Conservation (phyloP, 2,113 vertebrate species). For the Struthio camelus region DNA sequence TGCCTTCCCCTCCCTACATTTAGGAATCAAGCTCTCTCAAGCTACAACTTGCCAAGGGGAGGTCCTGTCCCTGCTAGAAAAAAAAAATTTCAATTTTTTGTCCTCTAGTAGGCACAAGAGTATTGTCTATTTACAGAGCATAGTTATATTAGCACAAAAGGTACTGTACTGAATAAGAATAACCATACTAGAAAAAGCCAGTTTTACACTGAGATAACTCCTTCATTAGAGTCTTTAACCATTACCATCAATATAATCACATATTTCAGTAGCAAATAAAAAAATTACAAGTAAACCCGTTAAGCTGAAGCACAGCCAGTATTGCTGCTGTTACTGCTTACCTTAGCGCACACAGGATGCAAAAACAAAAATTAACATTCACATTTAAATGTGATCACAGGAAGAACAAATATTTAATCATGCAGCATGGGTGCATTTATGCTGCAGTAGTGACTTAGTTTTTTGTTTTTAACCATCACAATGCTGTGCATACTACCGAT, state of each 20-base stretch:
- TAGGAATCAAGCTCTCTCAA: background rate
- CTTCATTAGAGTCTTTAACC: background rate
- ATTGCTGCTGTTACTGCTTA: background rate
- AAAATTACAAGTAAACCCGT: background rate
- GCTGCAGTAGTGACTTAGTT: background rate
- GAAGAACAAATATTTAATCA: background rate
- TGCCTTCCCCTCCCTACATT: background rate
- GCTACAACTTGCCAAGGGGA: background rate
- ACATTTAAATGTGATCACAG: background rate
- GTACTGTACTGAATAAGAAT: background rate
- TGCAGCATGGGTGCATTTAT: background rate
- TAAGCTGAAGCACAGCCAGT: background rate
- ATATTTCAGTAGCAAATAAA: background rate
- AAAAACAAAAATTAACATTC: background rate
- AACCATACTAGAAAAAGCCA: background rate
- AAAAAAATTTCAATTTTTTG: background rate
- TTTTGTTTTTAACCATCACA: background rate
- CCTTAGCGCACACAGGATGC: background rate
- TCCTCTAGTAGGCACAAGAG: background rate
- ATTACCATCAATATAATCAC: background rate
- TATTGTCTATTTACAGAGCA: background rate
- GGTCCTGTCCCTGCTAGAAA: background rate
- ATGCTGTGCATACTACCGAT: background rate
- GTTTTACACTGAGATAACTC: background rate
- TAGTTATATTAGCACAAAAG: background rate